Base-by-base conservation (phyloP, 1,140 invertebrate species). In the Drosophila aff. region DNA sequence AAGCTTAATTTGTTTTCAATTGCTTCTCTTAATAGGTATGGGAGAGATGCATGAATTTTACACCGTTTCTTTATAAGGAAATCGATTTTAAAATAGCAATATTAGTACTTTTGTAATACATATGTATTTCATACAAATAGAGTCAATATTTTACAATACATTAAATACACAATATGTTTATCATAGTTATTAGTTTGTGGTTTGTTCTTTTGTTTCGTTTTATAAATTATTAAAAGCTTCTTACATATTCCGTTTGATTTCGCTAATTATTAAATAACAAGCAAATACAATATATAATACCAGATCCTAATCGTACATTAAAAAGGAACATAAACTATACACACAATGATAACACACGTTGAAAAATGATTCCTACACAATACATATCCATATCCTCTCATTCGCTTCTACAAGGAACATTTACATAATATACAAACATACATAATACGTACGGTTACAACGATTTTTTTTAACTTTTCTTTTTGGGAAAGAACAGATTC, bases 371-470 rank as follows among this genome's bases (percentile, higher is more conserved):
- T 63, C 59, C 59, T 75, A 75, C 71, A 69, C 31, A 59, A 77
- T 69, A 59, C 9, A 55, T 55, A 55, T 55, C 18, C 18, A 50
- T 50, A 28, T 13, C 3, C 41, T 53, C 40, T 60, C 55, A 50
- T 57, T 68, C 74, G 62, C 82, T 63, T 73, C 82, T 86, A 86
- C 79, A 72, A 90, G 85, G 85, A 90, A 90, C 85, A 90, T 90
- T 90, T 90, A 90, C 85, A 90, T 90, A 90, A 90, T 90, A 76
- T 90, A 90, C 85, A 90, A 89, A 89, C 85, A 89, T 80, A 90
- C 61, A 66, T 78, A 76, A 82, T 79, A 79, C 61, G 68, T 71
- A 74, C 52, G 50, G 68, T 69, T 77, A 84, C 55, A 72, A 53
- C 47, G 46, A 87, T 53, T 67, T 46, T 33, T 26, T 53, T 23